Evolutionary conservation across 2,113 vertebrate species (phyloP).

Genomic region (Pica pica): DNA sequence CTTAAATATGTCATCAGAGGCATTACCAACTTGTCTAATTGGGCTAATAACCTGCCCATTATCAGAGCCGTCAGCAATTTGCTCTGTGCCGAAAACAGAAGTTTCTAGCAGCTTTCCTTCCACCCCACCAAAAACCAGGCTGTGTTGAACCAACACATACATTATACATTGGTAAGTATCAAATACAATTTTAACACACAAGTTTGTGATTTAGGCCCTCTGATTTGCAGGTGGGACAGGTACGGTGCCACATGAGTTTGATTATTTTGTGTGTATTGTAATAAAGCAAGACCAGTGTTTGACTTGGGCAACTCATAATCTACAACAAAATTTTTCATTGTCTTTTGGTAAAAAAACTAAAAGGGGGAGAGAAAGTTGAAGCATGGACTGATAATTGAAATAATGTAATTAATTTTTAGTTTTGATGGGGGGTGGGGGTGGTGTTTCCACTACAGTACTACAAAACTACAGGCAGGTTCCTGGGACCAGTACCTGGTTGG

Average conservation of each 20-base stretch:
- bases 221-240: neutral
- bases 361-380: neutral
- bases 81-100: too few relatives aligned
- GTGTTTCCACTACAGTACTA: neutral
- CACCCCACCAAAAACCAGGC: too few relatives aligned
- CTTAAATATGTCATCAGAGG: too few relatives aligned
- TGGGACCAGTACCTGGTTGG: neutral
- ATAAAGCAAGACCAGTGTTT: neutral
- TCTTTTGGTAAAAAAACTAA: neutral
- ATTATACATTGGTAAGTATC: neutral
- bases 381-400: neutral
- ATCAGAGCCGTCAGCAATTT: too few relatives aligned
- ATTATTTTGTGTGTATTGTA: neutral
- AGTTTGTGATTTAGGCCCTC: neutral
- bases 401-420: neutral
- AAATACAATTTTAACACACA: neutral
- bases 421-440: neutral
- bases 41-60: too few relatives aligned
- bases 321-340: neutral
- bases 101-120: too few relatives aligned
- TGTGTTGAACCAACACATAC: too few relatives aligned
- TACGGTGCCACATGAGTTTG: neutral
- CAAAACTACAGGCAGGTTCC: neutral
- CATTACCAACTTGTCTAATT: too few relatives aligned
- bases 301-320: neutral